Percentiles rank a stretch among this genome's conserved stretches.
These are phyloP conservation scores for Pollenia angustigena DNA, from an alignment of 2,888 invertebrate species.

Conservation along the genomic window DNA sequence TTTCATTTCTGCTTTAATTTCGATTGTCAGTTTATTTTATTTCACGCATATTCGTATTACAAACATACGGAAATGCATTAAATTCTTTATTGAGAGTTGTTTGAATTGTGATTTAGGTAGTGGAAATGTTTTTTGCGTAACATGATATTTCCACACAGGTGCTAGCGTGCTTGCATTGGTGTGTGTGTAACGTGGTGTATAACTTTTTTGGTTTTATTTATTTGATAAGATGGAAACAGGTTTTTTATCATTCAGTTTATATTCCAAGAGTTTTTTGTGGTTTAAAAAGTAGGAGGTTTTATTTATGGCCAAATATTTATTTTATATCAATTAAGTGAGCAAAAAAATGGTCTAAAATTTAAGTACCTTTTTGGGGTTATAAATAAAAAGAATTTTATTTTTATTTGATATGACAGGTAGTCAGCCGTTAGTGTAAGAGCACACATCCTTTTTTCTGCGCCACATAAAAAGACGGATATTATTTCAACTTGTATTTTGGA, in stretches of 20 bases:
- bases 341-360: slow-evolving; percentile 30
- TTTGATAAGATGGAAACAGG: slow-evolving; percentile 52
- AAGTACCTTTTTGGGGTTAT: neutral
- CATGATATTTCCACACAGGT: slow-evolving; percentile 68
- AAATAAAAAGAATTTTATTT: neutral
- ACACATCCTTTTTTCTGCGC: neutral
- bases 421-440: neutral
- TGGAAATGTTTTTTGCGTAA: slow-evolving; percentile 41
- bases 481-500: neutral
- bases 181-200: slow-evolving; percentile 2
- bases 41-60: slow-evolving; percentile 43
- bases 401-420: slow-evolving; percentile 41
- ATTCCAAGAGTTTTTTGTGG: slow-evolving; percentile 15
- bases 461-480: neutral
- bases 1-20: slow-evolving; percentile 58
- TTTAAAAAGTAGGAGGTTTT: slow-evolving; percentile 51
- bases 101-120: slow-evolving; percentile 21
- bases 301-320: slow-evolving; percentile 72
- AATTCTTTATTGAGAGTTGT: slow-evolving; percentile 41
- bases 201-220: slow-evolving; percentile 26
- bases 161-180: no score
- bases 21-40: slow-evolving; percentile 63
- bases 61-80: slow-evolving; percentile 71
- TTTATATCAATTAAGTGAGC: slow-evolving; percentile 24
- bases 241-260: slow-evolving; percentile 20